Evolutionary conservation across 2,113 vertebrate species (phyloP).

Genomic region (Nycticebus coucang): DNA sequence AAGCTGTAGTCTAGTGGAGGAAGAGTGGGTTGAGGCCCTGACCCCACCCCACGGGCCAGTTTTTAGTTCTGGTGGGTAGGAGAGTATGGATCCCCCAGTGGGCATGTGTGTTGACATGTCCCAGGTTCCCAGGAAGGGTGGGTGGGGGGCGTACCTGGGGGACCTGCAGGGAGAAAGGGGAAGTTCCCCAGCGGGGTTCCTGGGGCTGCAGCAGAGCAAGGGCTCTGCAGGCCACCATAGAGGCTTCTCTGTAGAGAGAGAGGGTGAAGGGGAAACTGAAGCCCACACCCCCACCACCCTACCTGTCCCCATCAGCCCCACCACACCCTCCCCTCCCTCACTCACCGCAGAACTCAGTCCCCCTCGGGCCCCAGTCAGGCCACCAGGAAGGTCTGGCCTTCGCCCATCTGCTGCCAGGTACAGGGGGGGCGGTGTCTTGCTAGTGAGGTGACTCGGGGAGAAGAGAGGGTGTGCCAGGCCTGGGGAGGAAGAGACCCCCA

Average conservation of each 20-base stretch:
- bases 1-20: conserved; percentile 86
- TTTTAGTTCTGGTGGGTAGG: background rate
- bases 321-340: background rate
- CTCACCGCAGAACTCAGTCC: conserved; percentile 86
- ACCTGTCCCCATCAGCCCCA: background rate
- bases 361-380: conserved; percentile 77
- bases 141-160: conserved; percentile 83
- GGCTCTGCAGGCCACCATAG: conserved; percentile 88
- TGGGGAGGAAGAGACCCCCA: conserved; percentile 72
- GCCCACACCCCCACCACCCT: fast-evolving
- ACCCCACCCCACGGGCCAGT: background rate
- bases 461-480: conserved; percentile 91
- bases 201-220: conserved; percentile 85
- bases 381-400: conserved; percentile 82
- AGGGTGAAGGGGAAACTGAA: fast-evolving
- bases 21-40: fast-evolving
- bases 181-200: conserved; percentile 87
- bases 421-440: conserved; percentile 89
- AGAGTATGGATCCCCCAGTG: background rate
- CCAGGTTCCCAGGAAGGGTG: background rate
- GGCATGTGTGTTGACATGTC: background rate
- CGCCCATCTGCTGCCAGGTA: conserved; percentile 86
- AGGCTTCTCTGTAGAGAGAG: conserved; percentile 86
- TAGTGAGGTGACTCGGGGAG: conserved; percentile 87
- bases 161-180: conserved; percentile 83